Conservation (phyloP, 2,797 vertebrate genomes). For the Acrossocheilus fasciatus region DNA sequence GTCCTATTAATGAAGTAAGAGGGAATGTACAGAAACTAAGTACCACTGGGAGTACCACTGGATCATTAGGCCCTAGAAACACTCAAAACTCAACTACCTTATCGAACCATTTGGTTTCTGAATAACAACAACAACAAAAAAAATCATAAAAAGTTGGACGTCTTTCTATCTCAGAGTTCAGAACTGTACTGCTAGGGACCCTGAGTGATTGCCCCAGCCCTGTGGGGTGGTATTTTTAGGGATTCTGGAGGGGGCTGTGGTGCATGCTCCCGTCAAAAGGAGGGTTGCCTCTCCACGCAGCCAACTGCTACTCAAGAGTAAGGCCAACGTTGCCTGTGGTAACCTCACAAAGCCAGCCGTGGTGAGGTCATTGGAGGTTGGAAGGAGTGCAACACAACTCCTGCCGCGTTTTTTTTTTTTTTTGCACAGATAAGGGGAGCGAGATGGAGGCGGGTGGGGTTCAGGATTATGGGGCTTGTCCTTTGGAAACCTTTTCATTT, state of each 20-base stretch:
- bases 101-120: neutral
- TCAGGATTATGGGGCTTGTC: conserved; percentile 60
- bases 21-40: conserved; percentile 16
- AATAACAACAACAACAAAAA: neutral
- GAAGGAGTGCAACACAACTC: conserved; percentile 53
- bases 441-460: conserved; percentile 42
- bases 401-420: conserved; percentile 43
- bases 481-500: conserved; percentile 64
- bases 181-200: neutral
- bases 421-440: conserved; percentile 53
- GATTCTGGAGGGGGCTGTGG: conserved; percentile 53
- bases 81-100: neutral
- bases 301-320: conserved; percentile 66
- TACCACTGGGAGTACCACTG: neutral
- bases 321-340: conserved; percentile 64
- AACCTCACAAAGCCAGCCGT: conserved; percentile 65
- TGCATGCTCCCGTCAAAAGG: conserved; percentile 67
- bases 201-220: conserved; percentile 29
- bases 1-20: conserved; percentile 15
- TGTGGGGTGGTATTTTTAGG: conserved; percentile 61
- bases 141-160: neutral
- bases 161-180: neutral
- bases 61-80: neutral
- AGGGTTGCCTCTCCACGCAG: conserved; percentile 62
- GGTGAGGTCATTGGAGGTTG: conserved; percentile 69